Conservation (phyloP, 2,888 invertebrate species). For the Muscina levida region DNA sequence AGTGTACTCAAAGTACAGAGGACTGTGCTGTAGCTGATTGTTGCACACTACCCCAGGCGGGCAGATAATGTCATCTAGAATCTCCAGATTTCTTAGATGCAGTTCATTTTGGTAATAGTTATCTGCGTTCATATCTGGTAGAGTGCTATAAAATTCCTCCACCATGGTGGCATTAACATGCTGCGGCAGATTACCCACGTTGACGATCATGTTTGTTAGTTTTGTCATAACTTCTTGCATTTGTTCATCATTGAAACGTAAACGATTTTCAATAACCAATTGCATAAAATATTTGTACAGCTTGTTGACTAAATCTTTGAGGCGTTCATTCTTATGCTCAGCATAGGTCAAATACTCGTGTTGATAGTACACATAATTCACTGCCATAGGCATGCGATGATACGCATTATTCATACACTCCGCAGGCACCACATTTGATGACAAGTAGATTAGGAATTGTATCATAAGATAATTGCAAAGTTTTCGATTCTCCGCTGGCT, state of each 20-base stretch:
- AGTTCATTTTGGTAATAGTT: slow-evolving; percentile 71
- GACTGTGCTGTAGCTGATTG: slow-evolving; percentile 65
- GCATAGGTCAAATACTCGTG: slow-evolving; percentile 58
- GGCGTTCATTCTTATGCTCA: slow-evolving; percentile 1
- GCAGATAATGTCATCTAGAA: not conserved
- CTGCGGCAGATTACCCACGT: slow-evolving; percentile 18
- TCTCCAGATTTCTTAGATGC: slow-evolving; percentile 67
- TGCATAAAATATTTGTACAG: slow-evolving; percentile 59
- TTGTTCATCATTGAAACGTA: not conserved
- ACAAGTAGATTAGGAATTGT: slow-evolving; percentile 70
- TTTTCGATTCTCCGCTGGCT: not conserved
- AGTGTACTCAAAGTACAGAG: slow-evolving; percentile 70
- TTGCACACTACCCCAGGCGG: slow-evolving; percentile 35
- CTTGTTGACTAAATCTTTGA: slow-evolving; percentile 11
- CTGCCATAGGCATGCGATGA: slow-evolving; percentile 72
- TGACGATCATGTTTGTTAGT: not conserved
- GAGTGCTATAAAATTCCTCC: not conserved
- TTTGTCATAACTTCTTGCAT: not conserved
- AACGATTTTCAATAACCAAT: not conserved
- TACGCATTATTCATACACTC: slow-evolving; percentile 71
- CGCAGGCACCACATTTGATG: slow-evolving; percentile 49
- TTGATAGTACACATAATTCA: slow-evolving; percentile 69
- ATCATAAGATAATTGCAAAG: slow-evolving; percentile 75
- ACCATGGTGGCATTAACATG: not conserved
- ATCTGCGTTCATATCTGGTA: not conserved